Evolutionary conservation across 2,888 invertebrate genomes (phyloP).

Genomic region (Noctua janthina): DNA sequence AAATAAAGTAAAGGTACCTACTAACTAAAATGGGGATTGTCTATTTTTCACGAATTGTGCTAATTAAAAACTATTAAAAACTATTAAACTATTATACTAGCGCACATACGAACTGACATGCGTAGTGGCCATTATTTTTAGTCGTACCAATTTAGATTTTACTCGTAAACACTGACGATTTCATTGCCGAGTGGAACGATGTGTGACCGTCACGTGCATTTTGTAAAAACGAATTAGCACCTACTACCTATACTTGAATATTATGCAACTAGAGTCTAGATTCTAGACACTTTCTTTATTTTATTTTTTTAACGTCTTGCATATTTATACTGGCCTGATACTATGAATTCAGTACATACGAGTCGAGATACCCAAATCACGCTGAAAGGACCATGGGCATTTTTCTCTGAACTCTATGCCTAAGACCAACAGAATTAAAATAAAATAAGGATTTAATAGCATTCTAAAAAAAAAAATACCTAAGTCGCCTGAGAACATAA

Average conservation of each 20-base stretch:
- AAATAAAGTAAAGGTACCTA: too few species aligned
- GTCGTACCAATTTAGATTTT: slow-evolving; percentile 47
- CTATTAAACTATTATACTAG: too few species aligned
- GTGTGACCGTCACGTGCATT: slow-evolving; percentile 38
- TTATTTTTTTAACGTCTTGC: background rate
- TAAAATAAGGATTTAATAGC: too few species aligned
- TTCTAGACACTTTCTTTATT: background rate
- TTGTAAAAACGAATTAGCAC: background rate
- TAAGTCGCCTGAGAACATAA: too few species aligned
- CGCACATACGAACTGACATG: slow-evolving; percentile 11
- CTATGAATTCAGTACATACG: background rate
- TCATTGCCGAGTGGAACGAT: slow-evolving; percentile 40
- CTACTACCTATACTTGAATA: background rate
- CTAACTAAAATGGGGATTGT: too few species aligned
- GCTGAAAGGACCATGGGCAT: background rate
- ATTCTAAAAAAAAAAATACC: too few species aligned
- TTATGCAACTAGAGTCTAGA: background rate
- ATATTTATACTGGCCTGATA: background rate
- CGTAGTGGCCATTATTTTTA: slow-evolving; percentile 52
- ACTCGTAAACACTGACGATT: slow-evolving; percentile 45
- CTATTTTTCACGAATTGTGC: too few species aligned
- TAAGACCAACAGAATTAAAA: background rate
- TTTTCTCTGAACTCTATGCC: background rate
- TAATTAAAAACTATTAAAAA: too few species aligned
- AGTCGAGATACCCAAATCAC: background rate